These are phyloP conservation scores for Acrocephalus kingi DNA, from an alignment of 2,113 vertebrate species.

Conservation along the genomic window DNA sequence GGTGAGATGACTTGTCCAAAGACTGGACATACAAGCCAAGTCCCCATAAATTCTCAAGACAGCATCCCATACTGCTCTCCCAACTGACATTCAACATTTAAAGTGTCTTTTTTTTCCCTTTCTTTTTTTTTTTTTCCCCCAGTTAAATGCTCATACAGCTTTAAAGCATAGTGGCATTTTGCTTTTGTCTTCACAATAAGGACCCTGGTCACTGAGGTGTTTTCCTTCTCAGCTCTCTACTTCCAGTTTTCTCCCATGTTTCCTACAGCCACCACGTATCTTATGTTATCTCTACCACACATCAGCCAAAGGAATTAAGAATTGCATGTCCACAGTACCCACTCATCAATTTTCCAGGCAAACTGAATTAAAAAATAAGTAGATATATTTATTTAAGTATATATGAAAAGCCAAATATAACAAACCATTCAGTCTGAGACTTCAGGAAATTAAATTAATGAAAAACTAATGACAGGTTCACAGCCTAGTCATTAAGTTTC, in stretches of 20 bases:
- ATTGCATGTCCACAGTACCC: neutral
- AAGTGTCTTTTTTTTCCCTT: neutral
- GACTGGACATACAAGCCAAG: neutral
- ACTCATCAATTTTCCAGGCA: neutral
- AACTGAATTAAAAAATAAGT: neutral
- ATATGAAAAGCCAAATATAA: neutral
- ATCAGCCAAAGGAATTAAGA: neutral
- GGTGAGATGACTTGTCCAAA: neutral
- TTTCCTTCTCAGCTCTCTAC: neutral
- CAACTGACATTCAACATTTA: neutral
- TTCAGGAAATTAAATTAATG: neutral
- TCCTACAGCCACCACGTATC: neutral
- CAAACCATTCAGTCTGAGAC: neutral
- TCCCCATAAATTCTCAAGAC: neutral
- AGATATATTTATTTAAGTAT: neutral
- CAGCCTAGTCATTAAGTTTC: neutral
- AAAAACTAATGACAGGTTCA: slow-evolving; percentile 6
- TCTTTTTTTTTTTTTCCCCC: neutral
- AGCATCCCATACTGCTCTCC: neutral
- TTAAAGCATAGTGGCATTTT: neutral
- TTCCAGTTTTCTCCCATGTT: neutral
- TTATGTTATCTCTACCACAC: neutral
- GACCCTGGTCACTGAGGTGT: neutral
- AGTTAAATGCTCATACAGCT: neutral
- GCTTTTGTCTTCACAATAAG: neutral